These are phyloP conservation scores for Neodontobutis hainanensis DNA, from an alignment of 2,113 vertebrate genomes.

Conservation along the genomic window DNA sequence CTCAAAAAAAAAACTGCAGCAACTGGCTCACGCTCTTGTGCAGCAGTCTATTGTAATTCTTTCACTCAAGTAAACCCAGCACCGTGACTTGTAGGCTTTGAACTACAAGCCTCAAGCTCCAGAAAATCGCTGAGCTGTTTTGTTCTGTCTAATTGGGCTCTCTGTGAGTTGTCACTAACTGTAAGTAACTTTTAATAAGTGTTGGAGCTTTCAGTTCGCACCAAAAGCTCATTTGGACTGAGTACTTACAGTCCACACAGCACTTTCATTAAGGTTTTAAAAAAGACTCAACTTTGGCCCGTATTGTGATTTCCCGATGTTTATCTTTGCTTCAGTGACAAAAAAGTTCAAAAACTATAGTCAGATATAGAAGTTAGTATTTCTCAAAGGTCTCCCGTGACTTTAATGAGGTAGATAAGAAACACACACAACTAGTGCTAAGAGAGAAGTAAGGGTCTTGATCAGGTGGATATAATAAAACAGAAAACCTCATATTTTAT, in stretches of 20 bases:
- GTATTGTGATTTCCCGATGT: background rate
- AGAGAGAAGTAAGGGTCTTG: too few relatives aligned
- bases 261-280: background rate
- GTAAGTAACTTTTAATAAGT: conserved; percentile 9
- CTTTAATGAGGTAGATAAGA: too few relatives aligned
- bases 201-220: background rate
- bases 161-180: background rate
- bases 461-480: too few relatives aligned
- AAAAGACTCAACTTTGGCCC: background rate
- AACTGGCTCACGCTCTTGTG: background rate
- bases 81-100: background rate
- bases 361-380: too few relatives aligned
- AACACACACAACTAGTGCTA: too few relatives aligned
- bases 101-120: conserved; percentile 1
- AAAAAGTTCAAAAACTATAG: too few relatives aligned
- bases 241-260: background rate
- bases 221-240: background rate
- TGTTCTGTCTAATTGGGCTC: conserved; percentile 7
- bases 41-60: background rate
- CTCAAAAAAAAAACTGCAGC: background rate
- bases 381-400: too few relatives aligned
- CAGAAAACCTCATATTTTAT: too few relatives aligned
- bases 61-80: background rate
- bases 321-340: background rate
- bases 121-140: background rate